phyloP scores from a whole-genome alignment of 2,797 vertebrate species.

The Iguana delicatissima region DNA sequence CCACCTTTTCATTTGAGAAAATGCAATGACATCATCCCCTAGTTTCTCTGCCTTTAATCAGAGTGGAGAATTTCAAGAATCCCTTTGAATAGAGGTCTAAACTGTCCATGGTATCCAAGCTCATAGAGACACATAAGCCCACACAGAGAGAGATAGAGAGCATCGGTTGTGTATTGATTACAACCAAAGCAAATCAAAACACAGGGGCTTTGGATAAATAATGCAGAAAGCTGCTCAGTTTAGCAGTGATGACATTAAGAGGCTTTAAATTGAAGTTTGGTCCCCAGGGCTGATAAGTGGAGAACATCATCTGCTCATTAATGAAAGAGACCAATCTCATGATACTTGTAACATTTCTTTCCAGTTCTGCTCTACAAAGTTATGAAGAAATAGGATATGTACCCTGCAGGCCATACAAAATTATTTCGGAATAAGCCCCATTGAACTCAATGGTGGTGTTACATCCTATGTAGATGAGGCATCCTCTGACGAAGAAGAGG shows the following conservation, averaged over 20 bases:
- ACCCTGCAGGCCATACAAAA: not conserved
- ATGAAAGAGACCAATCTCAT: not conserved
- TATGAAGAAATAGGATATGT: not conserved
- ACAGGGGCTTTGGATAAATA: not conserved
- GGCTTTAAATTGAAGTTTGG: constrained; percentile 16
- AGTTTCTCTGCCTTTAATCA: not conserved
- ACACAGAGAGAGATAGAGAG: not conserved
- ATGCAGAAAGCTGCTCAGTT: constrained; percentile 25
- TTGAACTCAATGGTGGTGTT: not conserved
- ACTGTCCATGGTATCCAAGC: too few relatives aligned
- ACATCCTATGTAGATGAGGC: too few relatives aligned
- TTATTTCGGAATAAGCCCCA: not conserved
- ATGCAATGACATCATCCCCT: not conserved
- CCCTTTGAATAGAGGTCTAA: too few relatives aligned
- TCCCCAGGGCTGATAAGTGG: not conserved
- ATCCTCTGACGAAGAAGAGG: too few relatives aligned
- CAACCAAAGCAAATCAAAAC: constrained; percentile 5
- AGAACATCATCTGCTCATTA: not conserved
- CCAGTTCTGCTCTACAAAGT: not conserved
- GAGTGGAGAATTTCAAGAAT: not conserved
- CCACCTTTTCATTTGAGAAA: too few relatives aligned
- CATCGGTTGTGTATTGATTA: not conserved
- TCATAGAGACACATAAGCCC: not conserved
- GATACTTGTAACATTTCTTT: not conserved
- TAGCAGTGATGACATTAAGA: constrained; percentile 21